These are phyloP conservation scores for Sericinus montela DNA, from an alignment of 2,888 invertebrate genomes.

Conservation along the genomic window DNA sequence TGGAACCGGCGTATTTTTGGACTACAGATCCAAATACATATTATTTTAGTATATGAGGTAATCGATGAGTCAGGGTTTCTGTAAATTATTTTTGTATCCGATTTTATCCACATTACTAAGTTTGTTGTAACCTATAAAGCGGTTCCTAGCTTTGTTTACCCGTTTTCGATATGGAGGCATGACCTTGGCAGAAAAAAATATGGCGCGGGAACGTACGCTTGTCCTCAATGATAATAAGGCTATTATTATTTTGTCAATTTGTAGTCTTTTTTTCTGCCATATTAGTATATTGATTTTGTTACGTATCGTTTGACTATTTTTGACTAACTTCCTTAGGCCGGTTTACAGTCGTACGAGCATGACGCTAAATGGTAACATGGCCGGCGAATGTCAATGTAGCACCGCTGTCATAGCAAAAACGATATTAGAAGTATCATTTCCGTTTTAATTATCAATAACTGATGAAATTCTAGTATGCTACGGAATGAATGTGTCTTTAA, in stretches of 20 bases:
- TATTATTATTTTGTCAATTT: constrained; percentile 31
- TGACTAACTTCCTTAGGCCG: constrained; percentile 49
- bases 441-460: constrained; percentile 25
- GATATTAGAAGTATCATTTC: constrained; percentile 17
- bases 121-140: constrained; percentile 22
- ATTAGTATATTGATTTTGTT: constrained; percentile 51
- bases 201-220: constrained; percentile 72
- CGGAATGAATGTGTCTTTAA: constrained; percentile 20
- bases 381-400: constrained; percentile 61
- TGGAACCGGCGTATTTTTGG: constrained; percentile 71
- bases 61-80: constrained; percentile 60
- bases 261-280: constrained; percentile 28
- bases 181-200: constrained; percentile 76
- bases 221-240: constrained; percentile 43
- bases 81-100: constrained; percentile 30
- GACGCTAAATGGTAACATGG: constrained; percentile 75
- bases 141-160: constrained; percentile 67
- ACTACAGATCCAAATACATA: constrained; percentile 49
- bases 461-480: constrained; percentile 31
- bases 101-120: constrained; percentile 14
- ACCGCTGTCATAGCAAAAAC: constrained; percentile 44
- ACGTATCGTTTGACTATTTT: constrained; percentile 52
- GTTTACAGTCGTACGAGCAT: constrained; percentile 64
- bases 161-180: constrained; percentile 67
- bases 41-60: constrained; percentile 53